These are phyloP conservation scores for Sminthopsis crassicaudata DNA, from an alignment of 2,113 vertebrate genomes.

Conservation along the genomic window DNA sequence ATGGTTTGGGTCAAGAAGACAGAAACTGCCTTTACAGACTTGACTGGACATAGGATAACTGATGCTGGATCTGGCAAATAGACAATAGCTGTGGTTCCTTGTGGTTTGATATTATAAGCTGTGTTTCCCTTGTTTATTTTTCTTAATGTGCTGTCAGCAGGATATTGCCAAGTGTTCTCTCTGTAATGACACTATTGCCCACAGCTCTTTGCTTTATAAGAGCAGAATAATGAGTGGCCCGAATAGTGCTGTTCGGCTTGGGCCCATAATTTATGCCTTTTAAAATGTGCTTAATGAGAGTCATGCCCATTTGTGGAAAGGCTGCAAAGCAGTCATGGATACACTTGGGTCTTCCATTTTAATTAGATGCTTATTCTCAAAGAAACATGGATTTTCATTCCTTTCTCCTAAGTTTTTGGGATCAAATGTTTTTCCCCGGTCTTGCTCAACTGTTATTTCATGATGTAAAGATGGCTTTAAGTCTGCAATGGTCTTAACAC, in stretches of 20 bases:
- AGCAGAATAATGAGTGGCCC: not conserved
- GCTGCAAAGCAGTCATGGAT: slow-evolving; percentile 62
- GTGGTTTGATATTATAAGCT: not conserved
- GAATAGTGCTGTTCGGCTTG: not conserved
- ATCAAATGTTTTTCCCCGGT: slow-evolving; percentile 44
- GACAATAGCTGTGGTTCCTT: not conserved
- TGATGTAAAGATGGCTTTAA: slow-evolving; percentile 69
- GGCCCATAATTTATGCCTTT: slow-evolving; percentile 68
- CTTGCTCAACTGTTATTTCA: slow-evolving; percentile 39
- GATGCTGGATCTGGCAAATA: not conserved
- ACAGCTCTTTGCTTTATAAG: slow-evolving; percentile 47
- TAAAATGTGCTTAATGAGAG: slow-evolving; percentile 72
- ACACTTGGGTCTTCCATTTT: slow-evolving; percentile 63
- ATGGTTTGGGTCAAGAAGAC: not conserved
- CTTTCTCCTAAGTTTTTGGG: slow-evolving; percentile 47
- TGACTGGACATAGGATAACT: not conserved
- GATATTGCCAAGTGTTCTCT: not conserved
- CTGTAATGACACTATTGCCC: slow-evolving; percentile 25
- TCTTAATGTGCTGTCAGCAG: slow-evolving; percentile 9
- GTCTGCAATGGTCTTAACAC: slow-evolving; percentile 51
- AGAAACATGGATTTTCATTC: slow-evolving; percentile 51
- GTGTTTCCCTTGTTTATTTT: slow-evolving; percentile 26
- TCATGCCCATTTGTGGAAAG: slow-evolving; percentile 70
- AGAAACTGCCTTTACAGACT: not conserved
- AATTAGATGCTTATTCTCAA: slow-evolving; percentile 62